A percentile compares a stretch with the other conserved stretches of the same genome.
Conservation (phyloP, 2,888 invertebrate genomes). For the Netelia melanura region DNA sequence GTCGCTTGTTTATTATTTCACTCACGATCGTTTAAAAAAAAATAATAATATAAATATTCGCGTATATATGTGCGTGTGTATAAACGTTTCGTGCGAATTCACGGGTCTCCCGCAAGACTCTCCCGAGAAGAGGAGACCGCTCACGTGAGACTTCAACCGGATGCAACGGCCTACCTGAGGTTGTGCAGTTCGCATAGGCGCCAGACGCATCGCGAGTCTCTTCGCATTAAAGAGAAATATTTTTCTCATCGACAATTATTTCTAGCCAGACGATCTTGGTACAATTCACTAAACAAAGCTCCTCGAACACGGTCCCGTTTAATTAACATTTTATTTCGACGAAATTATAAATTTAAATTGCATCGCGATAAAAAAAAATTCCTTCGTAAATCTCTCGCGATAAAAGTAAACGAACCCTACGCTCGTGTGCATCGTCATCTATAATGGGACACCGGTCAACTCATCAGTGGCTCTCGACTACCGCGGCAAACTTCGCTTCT, state of each 20-base stretch:
- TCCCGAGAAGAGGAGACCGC: conserved; percentile 70
- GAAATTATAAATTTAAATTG: background rate
- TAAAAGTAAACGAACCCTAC: conserved; percentile 66
- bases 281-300: background rate
- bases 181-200: conserved; percentile 77
- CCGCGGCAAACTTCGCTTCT: background rate
- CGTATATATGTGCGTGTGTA: conserved; percentile 58
- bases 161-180: conserved; percentile 77
- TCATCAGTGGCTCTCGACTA: conserved; percentile 58
- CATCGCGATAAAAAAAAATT: conserved; percentile 19
- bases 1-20: conserved; percentile 5
- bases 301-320: background rate
- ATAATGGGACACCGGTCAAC: conserved; percentile 77
- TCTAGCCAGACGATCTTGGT: background rate
- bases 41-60: background rate
- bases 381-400: background rate
- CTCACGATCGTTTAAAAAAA: background rate
- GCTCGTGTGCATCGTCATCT: conserved; percentile 76
- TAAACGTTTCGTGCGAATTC: conserved; percentile 75
- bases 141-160: conserved; percentile 79
- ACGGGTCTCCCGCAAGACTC: conserved; percentile 71
- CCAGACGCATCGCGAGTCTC: conserved; percentile 43
- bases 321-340: background rate
- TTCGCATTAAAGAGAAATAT: conserved; percentile 2
- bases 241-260: conserved; percentile 3